Percentiles rank a stretch among this genome's conserved stretches.
Evolutionary conservation across 2,888 invertebrate genomes (phyloP).

Genomic region (Conchocele bisecta): DNA sequence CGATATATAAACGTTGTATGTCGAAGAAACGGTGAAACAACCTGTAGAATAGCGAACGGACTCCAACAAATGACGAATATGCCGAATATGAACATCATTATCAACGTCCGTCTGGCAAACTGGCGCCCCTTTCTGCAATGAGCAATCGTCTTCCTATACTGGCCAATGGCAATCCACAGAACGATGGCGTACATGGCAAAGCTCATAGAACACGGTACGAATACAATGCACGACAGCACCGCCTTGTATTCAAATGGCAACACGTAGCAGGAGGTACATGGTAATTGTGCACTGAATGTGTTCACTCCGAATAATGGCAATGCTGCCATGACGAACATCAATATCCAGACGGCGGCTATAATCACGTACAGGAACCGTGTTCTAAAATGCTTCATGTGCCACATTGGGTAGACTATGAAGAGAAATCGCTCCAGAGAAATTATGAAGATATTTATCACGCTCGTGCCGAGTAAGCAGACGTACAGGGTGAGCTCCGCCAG

Average conservation of each 20-base stretch:
- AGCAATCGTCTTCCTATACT: not conserved
- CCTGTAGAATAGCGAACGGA: not conserved
- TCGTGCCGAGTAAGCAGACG: not conserved
- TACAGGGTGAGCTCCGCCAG: not conserved
- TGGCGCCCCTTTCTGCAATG: not conserved
- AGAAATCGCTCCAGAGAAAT: slow-evolving; percentile 7
- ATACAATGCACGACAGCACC: not conserved
- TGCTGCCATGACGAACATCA: not conserved
- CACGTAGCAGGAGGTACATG: slow-evolving; percentile 1
- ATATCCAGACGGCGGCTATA: not conserved
- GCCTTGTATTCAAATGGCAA: slow-evolving; percentile 1
- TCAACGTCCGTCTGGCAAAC: slow-evolving; percentile 4
- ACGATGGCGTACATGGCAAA: slow-evolving; percentile 5
- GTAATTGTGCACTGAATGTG: not conserved
- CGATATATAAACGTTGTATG: not conserved
- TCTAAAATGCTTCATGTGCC: not conserved
- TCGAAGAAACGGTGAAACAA: not conserved
- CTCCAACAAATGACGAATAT: not conserved
- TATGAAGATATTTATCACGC: slow-evolving; percentile 5
- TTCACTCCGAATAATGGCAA: slow-evolving; percentile 1
- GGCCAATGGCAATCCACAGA: not conserved
- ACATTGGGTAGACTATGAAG: slow-evolving; percentile 1
- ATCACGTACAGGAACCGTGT: not conserved
- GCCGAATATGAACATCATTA: slow-evolving; percentile 8
- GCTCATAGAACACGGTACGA: not conserved